A percentile compares a stretch with the other conserved stretches of the same genome.
Conservation (phyloP, 2,888 invertebrate genomes). For the Antheraea yamamai region DNA sequence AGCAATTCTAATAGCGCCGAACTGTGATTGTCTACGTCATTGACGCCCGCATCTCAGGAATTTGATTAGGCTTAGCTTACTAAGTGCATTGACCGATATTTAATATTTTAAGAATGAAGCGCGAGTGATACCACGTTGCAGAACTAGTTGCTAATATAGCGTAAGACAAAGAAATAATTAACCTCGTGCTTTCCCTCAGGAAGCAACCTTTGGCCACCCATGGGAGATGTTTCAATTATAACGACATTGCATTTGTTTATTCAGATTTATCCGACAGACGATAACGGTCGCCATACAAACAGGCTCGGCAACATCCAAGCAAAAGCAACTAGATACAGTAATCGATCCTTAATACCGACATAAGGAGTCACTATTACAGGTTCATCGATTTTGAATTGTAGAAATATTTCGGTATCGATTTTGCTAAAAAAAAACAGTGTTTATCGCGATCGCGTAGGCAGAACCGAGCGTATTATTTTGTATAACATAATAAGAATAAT, state of each 20-base stretch:
- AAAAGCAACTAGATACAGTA: neutral
- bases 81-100: too few species aligned
- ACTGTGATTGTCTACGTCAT: too few species aligned
- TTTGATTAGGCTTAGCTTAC: too few species aligned
- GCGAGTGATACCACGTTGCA: too few species aligned
- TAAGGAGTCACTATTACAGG: neutral
- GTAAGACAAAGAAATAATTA: too few species aligned
- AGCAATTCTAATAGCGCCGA: too few species aligned
- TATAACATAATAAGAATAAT: neutral
- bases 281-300: neutral
- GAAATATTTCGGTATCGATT: neutral
- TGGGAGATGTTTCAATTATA: too few species aligned
- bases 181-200: neutral
- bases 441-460: neutral
- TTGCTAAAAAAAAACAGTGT: neutral
- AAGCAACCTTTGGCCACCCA: neutral
- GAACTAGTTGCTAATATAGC: too few species aligned
- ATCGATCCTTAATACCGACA: neutral
- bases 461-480: constrained; percentile 2
- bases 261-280: neutral
- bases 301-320: neutral
- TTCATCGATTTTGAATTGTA: neutral
- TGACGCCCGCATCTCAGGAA: too few species aligned
- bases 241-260: too few species aligned
- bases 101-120: too few species aligned